Base-by-base conservation (phyloP, 2,888 invertebrate species). In the Morpho deidamia region DNA sequence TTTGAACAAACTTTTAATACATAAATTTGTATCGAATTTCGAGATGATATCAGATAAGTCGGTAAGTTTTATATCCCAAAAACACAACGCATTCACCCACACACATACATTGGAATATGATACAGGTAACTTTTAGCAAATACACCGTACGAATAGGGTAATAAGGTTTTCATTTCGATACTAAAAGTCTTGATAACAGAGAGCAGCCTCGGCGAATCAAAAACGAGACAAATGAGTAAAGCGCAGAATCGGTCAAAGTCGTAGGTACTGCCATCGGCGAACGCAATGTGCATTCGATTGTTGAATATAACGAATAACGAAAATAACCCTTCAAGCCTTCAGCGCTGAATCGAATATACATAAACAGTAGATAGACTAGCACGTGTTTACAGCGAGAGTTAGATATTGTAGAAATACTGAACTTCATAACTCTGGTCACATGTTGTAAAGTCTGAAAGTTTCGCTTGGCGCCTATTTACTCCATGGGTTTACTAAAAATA, bases 381-480 rank as follows among this genome's bases (percentile, higher is more conserved):
- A 85, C 85, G 84, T 88, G 88, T 86, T 85, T 82, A 79, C 78
- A 76, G 68, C 76, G 71, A 75, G 71, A 73, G 76, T 74, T 76
- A 61, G 58, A 60, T 77, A 72, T 72, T 75, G 74, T 69, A 77
- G 78, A 71, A 39, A 64, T 61, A 68, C 66, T 60, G 64, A 69
- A 71, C 69, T 72, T 71, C 65, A 74, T 71, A 78, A 77, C 77
- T 80, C 78, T 65, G 63, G 66, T 71, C 78, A 80, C 76, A 73
- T 78, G 77, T 78, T 73, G 67, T 70, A 74, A 83, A 60, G 38
- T 52, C 41, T 56, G 23, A 55, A 63, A 85, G 71, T 81, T 83
- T 79, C 71, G 62, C 62, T 59, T 61, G 53, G 46, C 50, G 40
- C 35, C 52, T 48, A 39, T 43, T 56, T 55, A 53, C 42, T 54